These are phyloP conservation scores for Drosophila nannoptera DNA, from an alignment of 1,140 invertebrate species.

Conservation along the genomic window DNA sequence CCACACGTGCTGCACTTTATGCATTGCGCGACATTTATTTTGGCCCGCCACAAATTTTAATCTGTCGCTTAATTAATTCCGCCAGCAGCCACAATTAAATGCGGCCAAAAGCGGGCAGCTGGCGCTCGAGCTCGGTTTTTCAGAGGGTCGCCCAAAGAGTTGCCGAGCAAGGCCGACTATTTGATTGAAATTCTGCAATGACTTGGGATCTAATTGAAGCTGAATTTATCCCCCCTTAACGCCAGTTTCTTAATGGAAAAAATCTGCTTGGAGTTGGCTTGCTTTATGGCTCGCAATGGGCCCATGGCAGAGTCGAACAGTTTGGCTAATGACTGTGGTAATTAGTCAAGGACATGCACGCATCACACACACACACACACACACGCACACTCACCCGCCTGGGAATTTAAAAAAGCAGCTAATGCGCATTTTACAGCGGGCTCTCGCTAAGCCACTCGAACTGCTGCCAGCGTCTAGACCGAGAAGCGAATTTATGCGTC, in stretches of 20 bases:
- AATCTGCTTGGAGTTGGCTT: not conserved
- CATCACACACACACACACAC: not conserved
- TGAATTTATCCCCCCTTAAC: not conserved
- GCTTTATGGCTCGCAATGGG: not conserved
- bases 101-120: slow-evolving; percentile 35
- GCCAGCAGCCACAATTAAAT: slow-evolving; percentile 53
- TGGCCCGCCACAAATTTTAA: slow-evolving; percentile 21
- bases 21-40: slow-evolving; percentile 59
- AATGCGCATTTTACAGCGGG: slow-evolving; percentile 34
- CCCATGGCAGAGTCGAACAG: slow-evolving; percentile 6
- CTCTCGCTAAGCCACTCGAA: slow-evolving; percentile 20
- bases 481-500: slow-evolving; percentile 42
- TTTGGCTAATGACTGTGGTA: slow-evolving; percentile 39
- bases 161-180: not conserved
- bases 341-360: slow-evolving; percentile 51
- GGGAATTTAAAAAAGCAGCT: slow-evolving; percentile 32
- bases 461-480: slow-evolving; percentile 55
- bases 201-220: too few species aligned
- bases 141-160: not conserved
- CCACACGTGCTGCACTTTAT: slow-evolving; percentile 56
- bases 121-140: slow-evolving; percentile 10
- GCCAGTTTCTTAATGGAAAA: not conserved
- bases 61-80: slow-evolving; percentile 43
- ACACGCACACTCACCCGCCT: not conserved
- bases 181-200: too few species aligned